Evolutionary conservation across 2,888 invertebrate species (phyloP), one percentile per base, ranked within the genome.

Genomic region (Leucoptera coffeella): DNA sequence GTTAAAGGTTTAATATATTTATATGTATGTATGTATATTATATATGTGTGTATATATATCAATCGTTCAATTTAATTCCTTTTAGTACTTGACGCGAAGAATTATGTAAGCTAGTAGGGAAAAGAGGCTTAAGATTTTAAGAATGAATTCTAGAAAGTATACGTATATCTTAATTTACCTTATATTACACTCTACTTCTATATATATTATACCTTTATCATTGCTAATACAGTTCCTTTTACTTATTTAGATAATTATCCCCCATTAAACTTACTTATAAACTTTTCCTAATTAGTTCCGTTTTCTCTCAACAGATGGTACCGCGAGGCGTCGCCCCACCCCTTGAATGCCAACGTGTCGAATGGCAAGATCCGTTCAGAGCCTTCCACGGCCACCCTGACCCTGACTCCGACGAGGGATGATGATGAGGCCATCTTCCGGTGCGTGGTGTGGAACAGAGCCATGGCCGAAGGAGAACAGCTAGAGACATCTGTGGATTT

Each of bases 371-470:
- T 82, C 10, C 75, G 85, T 34, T 80, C 82, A 36, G 80, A 81
- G 41, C 78, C 85, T 12, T 85, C 88, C 10, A 78, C 81, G 26
- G 82, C 85, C 4, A 84, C 85, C 6, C 67, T 92, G 26, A 71
- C 78, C 14, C 64, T 93, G 37, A 79, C 77, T 32, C 92, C 93
- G 3, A 76, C 77, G 15, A 80, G 86, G 35, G 86, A 88, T 35
- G 91, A 93, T 52, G 91, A 93, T 47, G 82, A 84, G 7, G 84
- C 87, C 30, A 74, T 77, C 27, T 91, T 84, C 61, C 78, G 85
- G 31, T 93, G 93, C 55, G 84, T 85, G 35, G 91, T 93, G 27
- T 83, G 85, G 75, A 93, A 93, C 65, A 74, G 92, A 24, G 93
- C 92, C 36, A 84, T 93, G 79, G 76, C 81, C 2, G 82, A 85